Base-by-base conservation (phyloP, 2,888 invertebrate species). In the Unio delphinus region DNA sequence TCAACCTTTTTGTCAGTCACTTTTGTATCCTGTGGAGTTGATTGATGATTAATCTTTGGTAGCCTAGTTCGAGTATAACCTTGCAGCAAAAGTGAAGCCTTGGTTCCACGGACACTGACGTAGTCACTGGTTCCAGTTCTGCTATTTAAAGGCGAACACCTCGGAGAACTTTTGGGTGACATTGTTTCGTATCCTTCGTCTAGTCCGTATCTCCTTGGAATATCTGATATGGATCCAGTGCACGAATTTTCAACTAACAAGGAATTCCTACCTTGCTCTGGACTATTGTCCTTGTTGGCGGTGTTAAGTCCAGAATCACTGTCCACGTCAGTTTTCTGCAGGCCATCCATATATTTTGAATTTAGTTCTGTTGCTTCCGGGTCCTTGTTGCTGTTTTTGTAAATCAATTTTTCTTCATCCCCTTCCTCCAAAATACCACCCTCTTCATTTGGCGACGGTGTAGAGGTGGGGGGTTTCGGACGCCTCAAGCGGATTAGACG, bases 401-500 rank as follows among this genome's bases (percentile, higher is more conserved):
- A 55, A 28, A 63, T 70, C 45, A 67, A 28, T 28, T 69, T 70
- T 26, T 74, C 69, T 18, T 63, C 70, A 23, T 72, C 68, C 1
- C 59, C 70, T 54, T 73, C 73, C n/a, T 75, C 81, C n/a, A 66
- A 67, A 20, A 54, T 59, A n/a, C 64, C 63, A 11, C 54, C 55
- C 45, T 56, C 62, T 55, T 67, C 65, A 8, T 30, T 55, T 58
- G 71, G 69, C 7, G 75, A 68, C 20, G 70, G 71, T 11, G 76
- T 75, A 5, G 73, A 66, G 1, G 82, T 69, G 4, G 81, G 80
- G 4, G 82, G 77, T 15, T 69, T 74, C 5, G 83, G 82, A 11
- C 80, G 76, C 4, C 81, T 61, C 58, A 77, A 61, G n/a, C 83
- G 78, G 17, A 78, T 76, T n/a, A 65, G 63, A n/a, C 86, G 71